Base-by-base conservation (phyloP, 2,797 vertebrate species). In the Xenentodon cancila region DNA sequence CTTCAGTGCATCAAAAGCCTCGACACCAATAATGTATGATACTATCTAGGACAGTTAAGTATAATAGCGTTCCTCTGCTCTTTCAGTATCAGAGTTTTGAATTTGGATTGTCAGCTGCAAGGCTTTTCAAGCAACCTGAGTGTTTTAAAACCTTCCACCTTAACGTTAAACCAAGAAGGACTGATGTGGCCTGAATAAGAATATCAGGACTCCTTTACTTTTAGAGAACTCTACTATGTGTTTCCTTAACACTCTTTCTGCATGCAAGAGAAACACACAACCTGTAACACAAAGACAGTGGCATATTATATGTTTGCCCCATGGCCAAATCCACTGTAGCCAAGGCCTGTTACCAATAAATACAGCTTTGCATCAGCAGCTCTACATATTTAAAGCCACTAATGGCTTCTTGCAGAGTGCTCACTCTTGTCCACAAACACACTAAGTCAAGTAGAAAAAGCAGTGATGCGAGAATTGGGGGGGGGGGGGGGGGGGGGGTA, bases 341-440 rank as follows among this genome's bases (percentile, higher is more conserved):
- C 72, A 64, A 73, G 70, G 71, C 69, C 70, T 68, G 71, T 66
- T 64, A 80, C 78, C 57, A 17, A 85, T 88, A 89, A 86, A 89
- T 89, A 85, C 70, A 76, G 85, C 86, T 84, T 68, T 1, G 49
- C 20, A 58, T 84, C 85, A 86, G 82, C 77, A 82, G 55, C 74
- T 68, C 74, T 84, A 79, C 83, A 89, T 89, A 87, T 86, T 89
- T 88, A 89, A 84, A 84, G 66, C 40, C 18, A 55, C 71, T 91
- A 88, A 88, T 84, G 79, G 77, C 54, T 89, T 73, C 64, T 53
- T 77, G 71, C 61, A 79, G 75, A 68, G 71, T 62, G 19, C 57
- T 73, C 37, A 53, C 73, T 72, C 73, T 55, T 44, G 53, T 73
- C 71, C 61, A 76, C 64, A 76, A 48, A 72, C 68, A 69, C 56